Conservation (phyloP, 2,888 invertebrate genomes). For the Archips crataeganus region DNA sequence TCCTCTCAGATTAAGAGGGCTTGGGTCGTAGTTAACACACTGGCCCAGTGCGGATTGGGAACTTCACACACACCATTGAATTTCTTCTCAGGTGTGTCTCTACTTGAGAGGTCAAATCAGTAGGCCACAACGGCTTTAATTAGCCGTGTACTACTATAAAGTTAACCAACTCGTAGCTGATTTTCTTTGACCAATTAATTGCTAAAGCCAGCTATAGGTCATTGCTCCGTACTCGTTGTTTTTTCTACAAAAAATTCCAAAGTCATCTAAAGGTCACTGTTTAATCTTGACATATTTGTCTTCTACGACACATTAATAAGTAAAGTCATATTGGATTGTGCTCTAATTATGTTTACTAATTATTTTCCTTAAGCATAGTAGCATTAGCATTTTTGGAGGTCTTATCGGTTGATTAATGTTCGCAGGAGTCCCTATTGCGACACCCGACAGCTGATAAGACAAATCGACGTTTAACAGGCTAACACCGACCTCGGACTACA, state of each 20-base stretch:
- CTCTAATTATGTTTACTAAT: slow-evolving; percentile 1
- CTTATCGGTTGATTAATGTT: slow-evolving; percentile 59
- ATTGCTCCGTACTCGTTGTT: not conserved
- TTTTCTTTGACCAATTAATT: not conserved
- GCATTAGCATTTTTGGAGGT: slow-evolving; percentile 44
- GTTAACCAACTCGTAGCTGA: not conserved
- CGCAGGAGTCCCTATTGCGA: slow-evolving; percentile 62
- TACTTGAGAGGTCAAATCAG: too few species aligned
- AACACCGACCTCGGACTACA: slow-evolving; percentile 69
- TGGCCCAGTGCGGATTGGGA: too few species aligned
- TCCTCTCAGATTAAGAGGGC: too few species aligned
- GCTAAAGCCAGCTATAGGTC: not conserved
- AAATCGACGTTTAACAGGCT: slow-evolving; percentile 60
- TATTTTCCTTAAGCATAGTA: slow-evolving; percentile 27
- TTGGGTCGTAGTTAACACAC: too few species aligned
- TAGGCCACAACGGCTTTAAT: too few species aligned
- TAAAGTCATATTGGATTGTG: not conserved
- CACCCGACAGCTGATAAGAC: slow-evolving; percentile 56
- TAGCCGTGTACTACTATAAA: too few species aligned
- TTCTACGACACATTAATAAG: not conserved
- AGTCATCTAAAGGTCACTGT: not conserved
- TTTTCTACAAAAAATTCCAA: not conserved
- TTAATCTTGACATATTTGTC: not conserved
- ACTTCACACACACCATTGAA: too few species aligned
- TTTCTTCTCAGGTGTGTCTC: too few species aligned